Base-by-base conservation (phyloP, 2,888 invertebrate species). In the Xestobium rufovillosum region DNA sequence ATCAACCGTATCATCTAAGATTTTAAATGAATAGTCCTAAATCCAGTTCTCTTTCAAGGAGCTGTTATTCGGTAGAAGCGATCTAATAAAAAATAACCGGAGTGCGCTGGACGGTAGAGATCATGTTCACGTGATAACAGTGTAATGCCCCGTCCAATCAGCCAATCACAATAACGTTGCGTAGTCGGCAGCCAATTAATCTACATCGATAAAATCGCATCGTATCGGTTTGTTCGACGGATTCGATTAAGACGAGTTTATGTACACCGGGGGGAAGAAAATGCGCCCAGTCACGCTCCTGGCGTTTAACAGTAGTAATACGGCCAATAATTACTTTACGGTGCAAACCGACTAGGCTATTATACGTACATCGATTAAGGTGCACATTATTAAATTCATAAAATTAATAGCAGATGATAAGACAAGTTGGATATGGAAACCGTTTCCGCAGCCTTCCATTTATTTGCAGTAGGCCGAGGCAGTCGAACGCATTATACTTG, bases 181-280 rank as follows among this genome's bases (percentile, higher is more conserved):
- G 57, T 59, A 57, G 54, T 55, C 59, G 51, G 57, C 53, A 55
- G 58, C 59, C 59, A 61, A 61, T 62, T 63, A 60, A 60, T 60
- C 53, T 52, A 48, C 53, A 56, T 59, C 59, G 61, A 60, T 60
- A 52, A 54, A 49, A 50, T 51, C 49, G 36, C 44, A 38, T 43
- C 33, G 41, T 45, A 45, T 42, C 40, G 38, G 16, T 39, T 37
- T 38, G 34, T 32, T 39, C 31, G 38, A 41, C 35, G 44, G 44
- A 59, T 59, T 60, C 60, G 61, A 61, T 61, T 61, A 61, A 61
- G 60, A 60, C 57, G 59, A 59, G 52, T 57, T n/a, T n/a, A n/a
- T 52, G 50, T 52, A 54, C n/a, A 52, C 52, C 43, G 44, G 52
- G 48, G 53, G 53, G n/a, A n/a, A n/a, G n/a, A n/a, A 57, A 61